Conservation (phyloP, 1,140 invertebrate genomes). For the Sesamia nonagrioides region DNA sequence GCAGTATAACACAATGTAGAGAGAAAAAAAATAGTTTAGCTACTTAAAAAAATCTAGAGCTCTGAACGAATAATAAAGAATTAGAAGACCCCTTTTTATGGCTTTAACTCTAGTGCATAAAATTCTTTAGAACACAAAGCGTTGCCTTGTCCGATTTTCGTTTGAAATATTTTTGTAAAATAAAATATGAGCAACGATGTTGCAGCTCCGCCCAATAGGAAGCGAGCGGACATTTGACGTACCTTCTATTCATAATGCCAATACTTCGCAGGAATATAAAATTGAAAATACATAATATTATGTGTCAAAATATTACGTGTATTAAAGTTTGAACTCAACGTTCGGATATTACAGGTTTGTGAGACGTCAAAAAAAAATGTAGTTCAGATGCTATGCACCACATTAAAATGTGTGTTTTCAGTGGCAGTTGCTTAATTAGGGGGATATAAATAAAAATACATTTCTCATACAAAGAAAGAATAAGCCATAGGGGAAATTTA, state of each 20-base stretch:
- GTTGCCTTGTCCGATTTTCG: slow-evolving; percentile 19
- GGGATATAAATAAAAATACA: too few species aligned
- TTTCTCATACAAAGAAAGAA: too few species aligned
- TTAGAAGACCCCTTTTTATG: not conserved
- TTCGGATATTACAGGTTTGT: not conserved
- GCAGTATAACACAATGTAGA: too few species aligned
- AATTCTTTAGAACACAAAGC: not conserved
- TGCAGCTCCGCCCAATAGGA: slow-evolving; percentile 14
- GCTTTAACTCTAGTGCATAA: not conserved
- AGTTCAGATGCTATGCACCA: too few species aligned
- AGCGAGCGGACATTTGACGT: slow-evolving; percentile 47
- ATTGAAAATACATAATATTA: slow-evolving; percentile 44
- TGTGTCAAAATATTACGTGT: slow-evolving; percentile 21
- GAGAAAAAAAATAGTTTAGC: too few species aligned
- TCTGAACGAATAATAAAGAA: too few species aligned
- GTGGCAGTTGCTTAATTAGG: too few species aligned
- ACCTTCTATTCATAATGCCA: slow-evolving; percentile 40
- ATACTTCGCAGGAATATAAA: slow-evolving; percentile 30
- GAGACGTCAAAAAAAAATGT: too few species aligned
- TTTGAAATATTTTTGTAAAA: slow-evolving; percentile 47
- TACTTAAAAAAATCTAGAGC: too few species aligned
- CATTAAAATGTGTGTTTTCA: too few species aligned
- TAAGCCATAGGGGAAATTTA: too few species aligned
- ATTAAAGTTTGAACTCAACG: slow-evolving; percentile 28
- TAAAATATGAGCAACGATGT: slow-evolving; percentile 37